Base-by-base conservation (phyloP, 2,888 invertebrate species). In the Crepidodera aurea region DNA sequence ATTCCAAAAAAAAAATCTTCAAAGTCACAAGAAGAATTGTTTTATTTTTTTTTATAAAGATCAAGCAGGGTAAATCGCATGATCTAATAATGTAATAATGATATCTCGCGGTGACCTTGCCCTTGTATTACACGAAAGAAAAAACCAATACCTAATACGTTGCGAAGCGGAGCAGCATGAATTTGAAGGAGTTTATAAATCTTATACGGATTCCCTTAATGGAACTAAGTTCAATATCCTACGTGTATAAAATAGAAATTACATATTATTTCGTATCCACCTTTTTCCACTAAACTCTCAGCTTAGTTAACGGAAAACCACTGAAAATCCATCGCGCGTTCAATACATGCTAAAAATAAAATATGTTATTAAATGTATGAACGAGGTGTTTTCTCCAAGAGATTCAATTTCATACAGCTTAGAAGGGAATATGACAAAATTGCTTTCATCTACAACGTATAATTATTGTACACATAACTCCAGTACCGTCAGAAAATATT, bases 161-260 rank as follows among this genome's bases (percentile, higher is more conserved):
- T 15, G 1, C 15, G 8, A 37, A 56, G 25, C 19, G 16, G 16
- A 37, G 46, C n/a, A n/a, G 48, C 27, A 56, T 56, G 56, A 15
- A 56, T 48, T 13, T 27, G 25, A 48, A 48, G 19, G 27, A 37
- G 15, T 48, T 48, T 56, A 48, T 48, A 56, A 37, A 56, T 46
- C 27, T 48, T 48, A 37, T 48, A 37, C 34, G 48, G 48, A 39
- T 56, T 46, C 46, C 15, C 22, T 32, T 56, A 46, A 56, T 56
- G 15, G 8, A 42, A 7, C 16, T 55, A 46, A 55, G 56, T 56
- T 56, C 44, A 56, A 56, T 56, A 46, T 56, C 48, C 39, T 56
- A 46, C 48, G 56, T 56, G 56, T 34, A 56, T 56, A 27, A 56
- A 56, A 56, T 56, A 25, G 22, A 46, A 56, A 56, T 46, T 48